Base-by-base conservation (phyloP, 2,797 vertebrate species). In the Oryzias sinensis region DNA sequence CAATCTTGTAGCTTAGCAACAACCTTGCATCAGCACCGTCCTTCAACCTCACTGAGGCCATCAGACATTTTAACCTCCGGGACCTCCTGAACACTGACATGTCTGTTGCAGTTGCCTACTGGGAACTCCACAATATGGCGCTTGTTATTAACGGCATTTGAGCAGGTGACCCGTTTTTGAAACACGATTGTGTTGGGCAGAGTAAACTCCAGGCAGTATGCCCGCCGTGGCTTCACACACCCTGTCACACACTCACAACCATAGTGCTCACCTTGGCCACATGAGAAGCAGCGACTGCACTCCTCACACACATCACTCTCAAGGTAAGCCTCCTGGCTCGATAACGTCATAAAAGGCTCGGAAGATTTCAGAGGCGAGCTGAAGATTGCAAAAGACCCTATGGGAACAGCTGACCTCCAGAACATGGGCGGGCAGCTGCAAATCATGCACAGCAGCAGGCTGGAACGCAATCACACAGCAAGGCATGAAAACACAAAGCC, bases 1-100 rank as follows among this genome's bases (percentile, higher is more conserved):
- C 53, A 66, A 70, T 77, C 70, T 62, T 22, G 87, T 89, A 61
- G 79, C 83, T 65, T 84, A 87, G 87, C 84, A 88, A 87, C 82
- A 44, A 68, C 67, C 56, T 59, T 7, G 14, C 37, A 75, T 68
- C 29, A 25, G 68, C 49, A 46, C 16, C 49, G 40, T 72, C 52
- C 49, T 63, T 47, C 25, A 56, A 54, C 14, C 0, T 37, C 0
- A 24, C 27, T 2, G 43, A 53, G 16, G 58, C 72, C 7, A 33
- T 14, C 24, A 56, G 60, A 48, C 58, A 22, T 58, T 45, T 41
- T 54, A 50, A 52, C 64, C 65, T 56, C 49, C 13, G 9, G 44
- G 24, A 64, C 50, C 42, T 56, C 70, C 56, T 20, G n/a, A 67
- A 58, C 73, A 50, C 70, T n/a, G 0, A 51, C 46, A 42, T 25